These are phyloP conservation scores for Campoplex capitator DNA, from an alignment of 2,888 invertebrate genomes.

Conservation along the genomic window DNA sequence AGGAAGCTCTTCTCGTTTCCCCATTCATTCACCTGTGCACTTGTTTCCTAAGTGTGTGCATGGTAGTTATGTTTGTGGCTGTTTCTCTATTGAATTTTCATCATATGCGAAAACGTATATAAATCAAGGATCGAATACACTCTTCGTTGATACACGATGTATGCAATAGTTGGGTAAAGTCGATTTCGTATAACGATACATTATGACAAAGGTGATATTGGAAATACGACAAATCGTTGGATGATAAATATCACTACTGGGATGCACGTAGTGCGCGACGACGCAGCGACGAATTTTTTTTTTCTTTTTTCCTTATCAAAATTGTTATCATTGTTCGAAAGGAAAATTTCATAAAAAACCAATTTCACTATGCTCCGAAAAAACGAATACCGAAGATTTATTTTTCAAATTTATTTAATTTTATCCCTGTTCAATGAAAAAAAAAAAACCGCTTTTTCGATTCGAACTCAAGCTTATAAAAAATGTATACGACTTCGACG, in stretches of 20 bases:
- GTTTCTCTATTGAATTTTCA: slow-evolving; percentile 13
- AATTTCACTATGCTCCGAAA: neutral
- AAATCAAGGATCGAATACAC: neutral
- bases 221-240: slow-evolving; percentile 41
- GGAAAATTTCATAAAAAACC: neutral
- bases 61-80: neutral
- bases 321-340: neutral
- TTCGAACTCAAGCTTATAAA: neutral
- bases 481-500: slow-evolving; percentile 6
- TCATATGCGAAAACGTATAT: neutral
- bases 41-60: neutral
- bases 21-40: slow-evolving; percentile 22
- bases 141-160: slow-evolving; percentile 46
- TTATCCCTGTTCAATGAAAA: neutral
- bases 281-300: neutral
- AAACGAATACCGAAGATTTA: neutral
- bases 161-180: slow-evolving; percentile 5
- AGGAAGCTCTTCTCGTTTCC: slow-evolving; percentile 17
- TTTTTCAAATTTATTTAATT: neutral
- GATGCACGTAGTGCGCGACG: neutral
- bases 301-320: neutral
- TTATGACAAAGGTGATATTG: slow-evolving; percentile 39
- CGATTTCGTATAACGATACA: slow-evolving; percentile 37
- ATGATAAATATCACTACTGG: slow-evolving; percentile 34
- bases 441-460: neutral